A percentile compares a stretch with the other conserved stretches of the same genome.
These are phyloP conservation scores for Drosophila subpulchrella DNA, from an alignment of 1,140 invertebrate species.

Conservation along the genomic window DNA sequence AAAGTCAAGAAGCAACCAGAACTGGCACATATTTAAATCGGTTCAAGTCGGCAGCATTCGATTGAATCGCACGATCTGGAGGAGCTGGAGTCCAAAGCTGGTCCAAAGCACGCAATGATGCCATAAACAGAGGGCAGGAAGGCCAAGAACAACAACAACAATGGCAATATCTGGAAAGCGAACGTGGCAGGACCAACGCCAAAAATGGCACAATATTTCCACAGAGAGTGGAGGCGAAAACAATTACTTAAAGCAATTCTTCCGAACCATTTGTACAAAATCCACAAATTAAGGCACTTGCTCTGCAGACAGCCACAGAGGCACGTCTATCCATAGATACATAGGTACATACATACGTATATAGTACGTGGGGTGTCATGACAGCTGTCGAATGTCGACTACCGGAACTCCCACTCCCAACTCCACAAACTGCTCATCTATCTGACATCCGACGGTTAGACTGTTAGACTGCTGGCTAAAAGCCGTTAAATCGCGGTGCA, in stretches of 20 bases:
- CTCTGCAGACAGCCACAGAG: constrained; percentile 23
- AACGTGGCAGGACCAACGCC: constrained; percentile 11
- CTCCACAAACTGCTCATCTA: constrained; percentile 15
- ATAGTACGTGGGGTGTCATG: constrained; percentile 28
- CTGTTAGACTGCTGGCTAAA: constrained; percentile 37
- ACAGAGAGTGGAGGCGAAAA: constrained; percentile 49
- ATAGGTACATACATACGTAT: too few relatives aligned
- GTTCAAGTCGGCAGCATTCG: constrained; percentile 8
- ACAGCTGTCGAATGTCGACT: constrained; percentile 62
- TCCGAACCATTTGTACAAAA: constrained; percentile 79
- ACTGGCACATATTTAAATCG: constrained; percentile 12
- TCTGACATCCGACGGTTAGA: constrained; percentile 37
- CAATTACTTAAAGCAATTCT: constrained; percentile 82
- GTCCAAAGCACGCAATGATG: constrained; percentile 20
- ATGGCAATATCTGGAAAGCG: constrained; percentile 3
- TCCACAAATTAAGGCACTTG: constrained; percentile 81
- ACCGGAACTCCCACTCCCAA: neutral
- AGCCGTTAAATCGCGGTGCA: constrained; percentile 56
- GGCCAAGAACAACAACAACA: constrained; percentile 5
- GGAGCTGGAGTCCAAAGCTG: neutral
- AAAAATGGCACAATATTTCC: constrained; percentile 51
- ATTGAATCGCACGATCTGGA: neutral
- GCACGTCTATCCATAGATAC: neutral
- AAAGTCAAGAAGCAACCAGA: neutral
- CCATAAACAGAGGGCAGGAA: constrained; percentile 11